Evolutionary conservation across 1,140 invertebrate species (phyloP).

Genomic region (Temnothorax curvispinosus): DNA sequence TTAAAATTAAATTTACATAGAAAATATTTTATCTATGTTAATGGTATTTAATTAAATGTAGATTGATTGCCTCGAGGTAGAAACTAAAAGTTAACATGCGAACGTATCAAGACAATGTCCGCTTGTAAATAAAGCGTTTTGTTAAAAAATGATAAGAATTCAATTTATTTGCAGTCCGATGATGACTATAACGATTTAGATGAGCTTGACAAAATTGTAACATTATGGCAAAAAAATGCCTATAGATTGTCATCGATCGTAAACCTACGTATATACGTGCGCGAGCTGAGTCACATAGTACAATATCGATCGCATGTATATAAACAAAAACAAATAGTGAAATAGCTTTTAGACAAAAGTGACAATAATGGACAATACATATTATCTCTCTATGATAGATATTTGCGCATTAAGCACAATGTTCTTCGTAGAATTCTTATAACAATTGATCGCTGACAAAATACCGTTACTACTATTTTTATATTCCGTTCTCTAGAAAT

Average conservation of each 20-base stretch:
- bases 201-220: background rate
- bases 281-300: background rate
- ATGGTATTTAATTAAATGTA: background rate
- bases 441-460: background rate
- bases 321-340: background rate
- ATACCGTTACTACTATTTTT: background rate
- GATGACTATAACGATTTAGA: background rate
- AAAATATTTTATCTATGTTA: background rate
- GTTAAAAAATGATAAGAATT: background rate
- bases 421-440: background rate
- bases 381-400: background rate
- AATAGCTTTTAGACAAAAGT: background rate
- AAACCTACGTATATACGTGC: background rate
- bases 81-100: background rate
- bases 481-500: background rate
- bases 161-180: background rate
- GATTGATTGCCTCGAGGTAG: background rate
- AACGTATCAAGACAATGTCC: background rate
- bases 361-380: background rate
- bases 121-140: constrained; percentile 12
- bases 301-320: background rate
- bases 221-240: background rate
- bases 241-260: constrained; percentile 3
- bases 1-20: background rate
- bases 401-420: background rate